Evolutionary conservation across 2,113 vertebrate species (phyloP).

Genomic region (Thamnaconus septentrionalis): DNA sequence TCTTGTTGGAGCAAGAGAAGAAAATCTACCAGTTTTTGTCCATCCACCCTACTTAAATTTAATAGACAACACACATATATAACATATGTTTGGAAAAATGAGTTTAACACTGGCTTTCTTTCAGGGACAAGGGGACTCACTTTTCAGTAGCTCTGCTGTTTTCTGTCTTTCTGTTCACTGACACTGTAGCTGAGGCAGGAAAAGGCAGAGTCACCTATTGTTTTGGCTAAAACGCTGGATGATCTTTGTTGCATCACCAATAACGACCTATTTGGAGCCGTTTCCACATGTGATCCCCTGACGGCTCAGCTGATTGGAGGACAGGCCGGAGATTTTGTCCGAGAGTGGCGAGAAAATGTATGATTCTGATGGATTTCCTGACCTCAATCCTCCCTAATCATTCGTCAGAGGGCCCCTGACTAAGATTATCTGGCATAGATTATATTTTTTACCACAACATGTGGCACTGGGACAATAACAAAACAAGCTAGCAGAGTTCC

Average conservation of each 20-base stretch:
- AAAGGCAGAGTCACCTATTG: slow-evolving; percentile 34
- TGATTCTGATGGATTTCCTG: slow-evolving; percentile 76
- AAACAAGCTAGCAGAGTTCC: background rate
- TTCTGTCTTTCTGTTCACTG: no score
- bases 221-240: slow-evolving; percentile 30
- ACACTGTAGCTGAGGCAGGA: no score
- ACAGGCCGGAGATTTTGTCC: slow-evolving; percentile 37
- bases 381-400: slow-evolving; percentile 78
- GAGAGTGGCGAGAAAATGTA: slow-evolving; percentile 49
- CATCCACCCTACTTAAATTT: no score
- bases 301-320: slow-evolving; percentile 42
- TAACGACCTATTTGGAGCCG: slow-evolving; percentile 41
- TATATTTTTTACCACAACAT: slow-evolving; percentile 64
- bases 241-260: slow-evolving; percentile 41
- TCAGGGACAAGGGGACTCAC: no score
- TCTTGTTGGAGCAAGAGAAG: no score
- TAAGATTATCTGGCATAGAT: slow-evolving; percentile 73
- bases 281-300: slow-evolving; percentile 40
- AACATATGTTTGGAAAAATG: no score
- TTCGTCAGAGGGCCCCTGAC: slow-evolving; percentile 59
- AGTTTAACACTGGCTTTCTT: no score
- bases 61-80: no score
- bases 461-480: slow-evolving; percentile 32
- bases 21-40: no score
- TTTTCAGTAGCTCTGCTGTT: no score